Evolutionary conservation across 2,797 vertebrate genomes (phyloP).

Genomic region (Dermochelys coriacea): DNA sequence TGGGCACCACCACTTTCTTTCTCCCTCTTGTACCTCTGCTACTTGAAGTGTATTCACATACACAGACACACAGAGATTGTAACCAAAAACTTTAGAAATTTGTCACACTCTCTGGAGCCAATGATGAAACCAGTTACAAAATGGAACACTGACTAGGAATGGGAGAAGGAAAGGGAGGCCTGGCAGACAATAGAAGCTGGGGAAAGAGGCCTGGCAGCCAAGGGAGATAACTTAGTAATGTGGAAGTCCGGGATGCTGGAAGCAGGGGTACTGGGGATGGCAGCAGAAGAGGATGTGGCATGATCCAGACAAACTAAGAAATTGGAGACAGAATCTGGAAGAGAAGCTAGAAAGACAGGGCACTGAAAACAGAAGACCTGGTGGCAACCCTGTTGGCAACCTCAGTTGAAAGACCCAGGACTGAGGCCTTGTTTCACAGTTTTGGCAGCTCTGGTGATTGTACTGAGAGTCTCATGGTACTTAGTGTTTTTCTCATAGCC

Average conservation of each 20-base stretch:
- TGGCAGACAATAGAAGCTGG: neutral
- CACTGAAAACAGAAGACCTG: neutral
- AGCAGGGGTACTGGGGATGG: neutral
- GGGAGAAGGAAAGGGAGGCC: neutral
- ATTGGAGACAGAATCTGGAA: neutral
- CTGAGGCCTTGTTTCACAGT: neutral
- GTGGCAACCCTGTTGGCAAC: rapidly evolving
- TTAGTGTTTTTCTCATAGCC: neutral
- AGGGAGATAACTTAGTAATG: neutral
- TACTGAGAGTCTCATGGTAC: neutral
- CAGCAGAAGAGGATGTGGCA: neutral
- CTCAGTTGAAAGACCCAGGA: neutral
- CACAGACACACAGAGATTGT: rapidly evolving
- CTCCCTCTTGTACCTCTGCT: neutral
- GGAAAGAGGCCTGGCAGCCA: neutral
- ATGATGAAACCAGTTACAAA: neutral
- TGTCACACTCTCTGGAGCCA: rapidly evolving
- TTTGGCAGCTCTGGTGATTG: neutral
- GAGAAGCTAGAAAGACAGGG: neutral
- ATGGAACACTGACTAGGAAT: neutral
- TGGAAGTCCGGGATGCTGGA: neutral
- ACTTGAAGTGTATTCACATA: neutral
- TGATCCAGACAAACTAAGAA: neutral
- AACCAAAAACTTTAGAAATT: neutral
- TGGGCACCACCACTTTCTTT: conserved; percentile 11